Base-by-base conservation (phyloP, 64 coral and sea anemone species). In the Dendronephthya gigantea region DNA sequence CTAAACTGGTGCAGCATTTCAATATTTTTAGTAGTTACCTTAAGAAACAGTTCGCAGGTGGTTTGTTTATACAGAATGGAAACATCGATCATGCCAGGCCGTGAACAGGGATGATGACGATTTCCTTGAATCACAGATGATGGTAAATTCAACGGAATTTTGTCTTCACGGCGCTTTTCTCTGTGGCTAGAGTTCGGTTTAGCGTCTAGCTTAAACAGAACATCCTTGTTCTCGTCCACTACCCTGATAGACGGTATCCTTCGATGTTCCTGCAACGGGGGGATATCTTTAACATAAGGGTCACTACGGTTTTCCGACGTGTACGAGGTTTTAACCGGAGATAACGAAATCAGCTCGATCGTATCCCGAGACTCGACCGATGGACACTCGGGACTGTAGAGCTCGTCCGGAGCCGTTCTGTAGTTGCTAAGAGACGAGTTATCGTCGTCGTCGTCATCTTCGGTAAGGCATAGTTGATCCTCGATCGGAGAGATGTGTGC, bases 1-100 rank as follows among this genome's bases (percentile, higher is more conserved):
- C n/a, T n/a, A n/a, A n/a, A n/a, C n/a, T n/a, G n/a, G n/a, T n/a
- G n/a, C n/a, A n/a, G n/a, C n/a, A 45, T 6, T 45, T 45, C 4
- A 45, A 6, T 11, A 4, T 45, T 6, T 6, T 45, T 45, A 6
- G 41, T 45, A 45, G 11, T 82, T 88, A 98, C 95, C 92, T 98
- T 98, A 16, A 98, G 83, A 85, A 98, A 93, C 33, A 98, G 38
- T 35, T 98, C 95, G 62, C 95, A 98, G 0, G 92, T 98, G 19
- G 92, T 93, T 84, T 91, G 89, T 40, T 98, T 98, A 82, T 98
- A 98, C 82, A 93, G 90, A 10, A 98, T 40, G 2, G 95, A 91
- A 4, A 98, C 89, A 37, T 93, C 88, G 1, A 98, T 48, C 58
- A 87, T 83, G 22, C 95, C 95, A 45, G 91, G 69, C 39, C 74